Evolutionary conservation across 2,797 vertebrate genomes (phyloP).

Genomic region (Eulemur coronatus): DNA sequence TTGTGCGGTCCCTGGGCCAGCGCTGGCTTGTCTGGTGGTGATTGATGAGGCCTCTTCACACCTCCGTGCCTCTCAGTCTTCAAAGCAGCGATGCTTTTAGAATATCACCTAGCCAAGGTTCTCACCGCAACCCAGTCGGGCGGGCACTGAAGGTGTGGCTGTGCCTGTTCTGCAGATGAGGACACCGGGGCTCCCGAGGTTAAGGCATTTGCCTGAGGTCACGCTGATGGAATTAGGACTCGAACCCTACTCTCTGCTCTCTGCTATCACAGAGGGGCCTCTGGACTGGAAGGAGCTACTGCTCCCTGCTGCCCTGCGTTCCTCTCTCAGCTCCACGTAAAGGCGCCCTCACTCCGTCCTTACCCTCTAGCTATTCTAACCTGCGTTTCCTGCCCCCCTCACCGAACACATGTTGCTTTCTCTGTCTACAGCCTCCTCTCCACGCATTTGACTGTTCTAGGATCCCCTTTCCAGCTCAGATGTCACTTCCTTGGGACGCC

Average conservation of each 20-base stretch:
- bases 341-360: neutral
- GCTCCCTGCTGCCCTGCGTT: neutral
- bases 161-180: neutral
- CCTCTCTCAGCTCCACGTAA: neutral
- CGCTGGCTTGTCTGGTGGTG: fast-evolving
- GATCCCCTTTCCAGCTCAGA: neutral
- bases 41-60: neutral
- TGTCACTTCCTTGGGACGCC: neutral
- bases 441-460: neutral
- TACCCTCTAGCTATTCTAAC: neutral
- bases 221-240: fast-evolving
- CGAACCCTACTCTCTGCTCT: fast-evolving
- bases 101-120: neutral
- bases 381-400: neutral
- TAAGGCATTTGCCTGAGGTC: neutral
- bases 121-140: neutral
- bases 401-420: neutral
- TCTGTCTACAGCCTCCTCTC: neutral
- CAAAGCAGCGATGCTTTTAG: neutral
- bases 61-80: neutral
- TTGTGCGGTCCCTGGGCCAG: neutral
- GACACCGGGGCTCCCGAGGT: neutral
- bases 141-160: neutral
- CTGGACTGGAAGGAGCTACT: neutral
- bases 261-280: neutral